These are phyloP conservation scores for Diabrotica balteata DNA, from an alignment of 2,888 invertebrate genomes.

Conservation along the genomic window DNA sequence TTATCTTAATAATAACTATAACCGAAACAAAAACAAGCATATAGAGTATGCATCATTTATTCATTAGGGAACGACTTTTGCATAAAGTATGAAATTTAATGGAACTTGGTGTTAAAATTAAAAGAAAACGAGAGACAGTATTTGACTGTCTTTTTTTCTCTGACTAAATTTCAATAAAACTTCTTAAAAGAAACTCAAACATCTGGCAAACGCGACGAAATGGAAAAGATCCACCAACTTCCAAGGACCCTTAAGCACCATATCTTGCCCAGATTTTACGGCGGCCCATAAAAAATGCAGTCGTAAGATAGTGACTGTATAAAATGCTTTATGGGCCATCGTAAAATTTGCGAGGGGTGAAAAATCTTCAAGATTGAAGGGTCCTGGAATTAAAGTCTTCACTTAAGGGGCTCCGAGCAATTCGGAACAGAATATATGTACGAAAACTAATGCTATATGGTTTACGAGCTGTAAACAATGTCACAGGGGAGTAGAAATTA, in stretches of 20 bases:
- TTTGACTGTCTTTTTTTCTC: too few relatives aligned
- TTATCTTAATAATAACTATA: too few relatives aligned
- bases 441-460: constrained; percentile 18
- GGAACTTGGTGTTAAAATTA: too few relatives aligned
- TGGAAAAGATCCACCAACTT: background rate
- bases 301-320: constrained; percentile 38
- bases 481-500: background rate
- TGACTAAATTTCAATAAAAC: too few relatives aligned
- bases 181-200: background rate
- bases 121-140: too few relatives aligned
- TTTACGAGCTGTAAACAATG: constrained; percentile 24
- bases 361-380: constrained; percentile 31
- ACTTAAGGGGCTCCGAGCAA: constrained; percentile 17
- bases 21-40: too few relatives aligned
- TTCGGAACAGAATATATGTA: constrained; percentile 16
- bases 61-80: too few relatives aligned
- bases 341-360: constrained; percentile 33
- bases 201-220: background rate
- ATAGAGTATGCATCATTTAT: too few relatives aligned
- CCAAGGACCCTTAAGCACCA: constrained; percentile 12
- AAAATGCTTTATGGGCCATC: constrained; percentile 38
- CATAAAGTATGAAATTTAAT: too few relatives aligned
- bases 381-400: constrained; percentile 30
- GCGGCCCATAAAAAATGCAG: constrained; percentile 36
- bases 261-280: constrained; percentile 30